Conservation (phyloP, 2,113 vertebrate genomes). For the Capricornis sumatraensis region DNA sequence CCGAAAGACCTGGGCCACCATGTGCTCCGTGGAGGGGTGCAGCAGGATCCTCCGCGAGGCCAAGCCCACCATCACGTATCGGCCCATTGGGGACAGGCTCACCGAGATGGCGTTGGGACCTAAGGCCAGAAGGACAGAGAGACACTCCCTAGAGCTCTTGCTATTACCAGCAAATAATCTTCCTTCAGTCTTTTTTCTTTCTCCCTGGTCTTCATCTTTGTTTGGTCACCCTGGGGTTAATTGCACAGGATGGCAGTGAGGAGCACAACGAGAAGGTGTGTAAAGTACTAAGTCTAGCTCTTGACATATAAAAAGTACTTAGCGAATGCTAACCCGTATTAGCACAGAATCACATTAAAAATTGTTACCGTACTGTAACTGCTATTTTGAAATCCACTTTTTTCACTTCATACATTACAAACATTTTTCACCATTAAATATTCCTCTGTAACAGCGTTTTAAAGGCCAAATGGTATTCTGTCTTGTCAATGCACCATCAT, state of each 20-base stretch:
- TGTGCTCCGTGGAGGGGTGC: conserved; percentile 98
- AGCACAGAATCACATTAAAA: background rate
- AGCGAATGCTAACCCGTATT: background rate
- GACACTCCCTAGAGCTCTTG: background rate
- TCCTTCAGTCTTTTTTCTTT: background rate
- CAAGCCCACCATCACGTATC: conserved; percentile 97
- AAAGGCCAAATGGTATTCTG: background rate
- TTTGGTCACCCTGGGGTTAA: background rate
- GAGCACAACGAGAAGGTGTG: background rate
- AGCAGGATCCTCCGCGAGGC: conserved; percentile 96
- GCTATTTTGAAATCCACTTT: background rate
- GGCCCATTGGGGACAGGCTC: conserved; percentile 97
- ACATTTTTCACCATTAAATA: conserved; percentile 12
- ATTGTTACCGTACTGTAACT: background rate
- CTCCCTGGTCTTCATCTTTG: background rate
- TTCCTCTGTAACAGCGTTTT: background rate
- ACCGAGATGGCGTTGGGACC: conserved; percentile 99
- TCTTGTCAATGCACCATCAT: background rate
- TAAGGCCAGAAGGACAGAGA: conserved; percentile 68
- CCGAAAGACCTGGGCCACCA: conserved; percentile 99
- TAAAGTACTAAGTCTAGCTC: background rate
- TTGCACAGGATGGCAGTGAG: background rate
- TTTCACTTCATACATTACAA: background rate
- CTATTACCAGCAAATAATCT: background rate
- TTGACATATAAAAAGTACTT: background rate